Conservation (phyloP, 2,113 vertebrate species). For the Natator depressus region DNA sequence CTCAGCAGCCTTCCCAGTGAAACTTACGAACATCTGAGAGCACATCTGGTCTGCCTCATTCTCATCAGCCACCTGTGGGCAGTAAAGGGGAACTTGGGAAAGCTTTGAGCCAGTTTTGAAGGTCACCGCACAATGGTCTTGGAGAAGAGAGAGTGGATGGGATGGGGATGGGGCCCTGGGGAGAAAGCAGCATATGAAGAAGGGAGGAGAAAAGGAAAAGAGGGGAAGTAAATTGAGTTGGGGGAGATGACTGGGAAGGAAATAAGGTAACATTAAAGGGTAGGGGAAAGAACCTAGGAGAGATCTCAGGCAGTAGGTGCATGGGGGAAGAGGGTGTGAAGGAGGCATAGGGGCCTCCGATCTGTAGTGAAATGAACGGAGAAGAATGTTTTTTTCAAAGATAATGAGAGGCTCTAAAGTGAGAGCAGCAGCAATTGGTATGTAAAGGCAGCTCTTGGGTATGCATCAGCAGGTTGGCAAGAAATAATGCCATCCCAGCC, state of each 20-base stretch:
- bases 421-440: not conserved
- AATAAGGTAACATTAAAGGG: not conserved
- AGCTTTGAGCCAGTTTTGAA: not conserved
- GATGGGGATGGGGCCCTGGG: no score
- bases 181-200: not conserved
- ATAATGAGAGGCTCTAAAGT: not conserved
- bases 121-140: not conserved
- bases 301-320: not conserved
- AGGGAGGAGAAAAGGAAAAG: not conserved
- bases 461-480: not conserved
- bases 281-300: not conserved
- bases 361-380: not conserved
- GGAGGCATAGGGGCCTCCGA: no score
- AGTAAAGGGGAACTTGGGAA: not conserved
- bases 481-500: not conserved
- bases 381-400: not conserved
- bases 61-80: not conserved
- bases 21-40: not conserved
- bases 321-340: not conserved
- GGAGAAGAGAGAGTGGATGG: not conserved
- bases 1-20: constrained; percentile 31
- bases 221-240: not conserved
- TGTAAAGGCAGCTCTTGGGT: not conserved
- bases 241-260: not conserved
- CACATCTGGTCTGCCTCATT: not conserved